Evolutionary conservation across 2,888 invertebrate genomes (phyloP).

Genomic region (Leptodirus hochenwartii): DNA sequence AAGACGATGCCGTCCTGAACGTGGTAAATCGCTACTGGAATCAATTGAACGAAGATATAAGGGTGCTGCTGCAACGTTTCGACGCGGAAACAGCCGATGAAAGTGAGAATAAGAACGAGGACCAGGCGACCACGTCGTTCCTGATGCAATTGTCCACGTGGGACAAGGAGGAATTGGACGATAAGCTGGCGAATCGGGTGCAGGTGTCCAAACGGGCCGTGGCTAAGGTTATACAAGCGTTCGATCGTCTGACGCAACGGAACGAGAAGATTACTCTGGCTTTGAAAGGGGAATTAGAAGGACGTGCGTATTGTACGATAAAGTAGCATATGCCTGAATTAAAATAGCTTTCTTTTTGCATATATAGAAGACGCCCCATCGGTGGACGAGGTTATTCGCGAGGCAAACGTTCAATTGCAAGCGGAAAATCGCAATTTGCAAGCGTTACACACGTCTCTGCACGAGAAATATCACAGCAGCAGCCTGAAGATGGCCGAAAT

Average conservation of each 20-base stretch:
- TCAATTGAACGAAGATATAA: conserved; percentile 89
- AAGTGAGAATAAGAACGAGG: conserved; percentile 89
- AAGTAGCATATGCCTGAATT: neutral
- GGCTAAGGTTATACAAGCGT: conserved; percentile 90
- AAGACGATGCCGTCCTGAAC: conserved; percentile 94
- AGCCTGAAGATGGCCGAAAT: conserved; percentile 76
- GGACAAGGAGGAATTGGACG: conserved; percentile 95
- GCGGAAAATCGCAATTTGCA: conserved; percentile 85
- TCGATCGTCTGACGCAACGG: conserved; percentile 86
- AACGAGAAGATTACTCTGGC: conserved; percentile 87
- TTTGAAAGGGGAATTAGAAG: conserved; percentile 65
- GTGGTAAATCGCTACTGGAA: conserved; percentile 97
- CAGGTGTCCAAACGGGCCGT: conserved; percentile 94
- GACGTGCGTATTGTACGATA: conserved; percentile 29
- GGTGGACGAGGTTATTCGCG: conserved; percentile 67
- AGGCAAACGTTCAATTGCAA: conserved; percentile 74
- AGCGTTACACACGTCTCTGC: conserved; percentile 73
- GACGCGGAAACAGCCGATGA: conserved; percentile 97
- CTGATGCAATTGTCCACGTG: conserved; percentile 89
- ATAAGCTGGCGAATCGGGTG: conserved; percentile 86
- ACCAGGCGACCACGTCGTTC: conserved; percentile 91
- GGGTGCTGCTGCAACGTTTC: conserved; percentile 84
- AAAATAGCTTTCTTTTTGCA: conserved; percentile 1
- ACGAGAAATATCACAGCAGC: conserved; percentile 85
- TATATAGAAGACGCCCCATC: conserved; percentile 44